A percentile compares a stretch with the other conserved stretches of the same genome.
These are phyloP conservation scores for Microtus ochrogaster DNA, from an alignment of 2,113 vertebrate genomes.

Conservation along the genomic window DNA sequence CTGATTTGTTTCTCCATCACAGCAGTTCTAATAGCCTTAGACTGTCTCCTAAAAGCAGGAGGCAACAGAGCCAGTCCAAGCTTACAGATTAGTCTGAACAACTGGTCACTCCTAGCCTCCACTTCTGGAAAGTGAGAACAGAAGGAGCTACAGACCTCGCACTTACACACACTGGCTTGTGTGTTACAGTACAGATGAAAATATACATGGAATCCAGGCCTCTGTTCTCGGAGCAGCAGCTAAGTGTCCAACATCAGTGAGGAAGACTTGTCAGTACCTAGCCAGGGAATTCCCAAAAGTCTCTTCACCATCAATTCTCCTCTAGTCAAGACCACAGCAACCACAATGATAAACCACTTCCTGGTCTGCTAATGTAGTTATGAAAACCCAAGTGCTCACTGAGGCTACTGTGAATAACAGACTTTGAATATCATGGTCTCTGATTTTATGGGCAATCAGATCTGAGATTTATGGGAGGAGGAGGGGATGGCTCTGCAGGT, in stretches of 20 bases:
- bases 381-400: slow-evolving; percentile 9
- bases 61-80: not conserved
- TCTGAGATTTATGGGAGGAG: not conserved
- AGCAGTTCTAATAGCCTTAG: not conserved
- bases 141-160: not conserved
- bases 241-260: not conserved
- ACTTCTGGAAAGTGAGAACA: slow-evolving; percentile 46
- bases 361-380: not conserved
- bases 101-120: not conserved
- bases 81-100: slow-evolving; percentile 3
- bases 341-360: not conserved
- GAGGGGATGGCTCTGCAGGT: not conserved
- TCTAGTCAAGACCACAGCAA: not conserved
- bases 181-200: slow-evolving; percentile 13
- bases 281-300: not conserved
- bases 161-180: not conserved
- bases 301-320: not conserved
- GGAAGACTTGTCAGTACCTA: not conserved
- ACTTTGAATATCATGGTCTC: not conserved
- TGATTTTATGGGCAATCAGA: not conserved
- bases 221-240: slow-evolving; percentile 4
- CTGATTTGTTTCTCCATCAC: slow-evolving; percentile 49
- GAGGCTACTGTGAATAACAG: not conserved
- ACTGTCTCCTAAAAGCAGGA: slow-evolving; percentile 23
- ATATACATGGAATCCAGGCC: not conserved